Conservation (phyloP, 2,888 invertebrate species). For the Meiosimyza decipiens region DNA sequence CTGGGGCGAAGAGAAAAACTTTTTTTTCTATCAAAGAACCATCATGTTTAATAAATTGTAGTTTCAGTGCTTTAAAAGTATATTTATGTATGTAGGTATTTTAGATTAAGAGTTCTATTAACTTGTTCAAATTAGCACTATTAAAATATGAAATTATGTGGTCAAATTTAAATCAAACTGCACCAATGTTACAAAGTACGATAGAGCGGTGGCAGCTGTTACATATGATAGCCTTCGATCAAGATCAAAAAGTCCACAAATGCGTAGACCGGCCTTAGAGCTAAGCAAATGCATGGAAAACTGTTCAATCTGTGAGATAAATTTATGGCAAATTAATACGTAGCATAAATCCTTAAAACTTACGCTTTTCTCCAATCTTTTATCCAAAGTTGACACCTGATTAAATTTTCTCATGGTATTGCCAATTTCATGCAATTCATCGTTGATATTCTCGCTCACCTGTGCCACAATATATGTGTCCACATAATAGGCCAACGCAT, state of each 20-base stretch:
- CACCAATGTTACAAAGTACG: conserved; percentile 58
- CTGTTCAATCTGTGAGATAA: conserved; percentile 50
- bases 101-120: too few species aligned
- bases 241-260: conserved; percentile 54
- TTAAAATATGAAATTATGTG: background rate
- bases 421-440: conserved; percentile 46
- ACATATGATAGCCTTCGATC: conserved; percentile 53
- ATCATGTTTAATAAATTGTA: too few species aligned
- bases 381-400: conserved; percentile 41
- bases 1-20: too few species aligned
- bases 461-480: conserved; percentile 55
- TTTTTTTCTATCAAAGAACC: too few species aligned
- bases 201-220: conserved; percentile 54
- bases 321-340: background rate
- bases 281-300: conserved; percentile 49
- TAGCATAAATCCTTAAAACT: conserved; percentile 7
- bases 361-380: conserved; percentile 51
- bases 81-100: too few species aligned
- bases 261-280: conserved; percentile 47
- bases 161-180: conserved; percentile 52
- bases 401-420: conserved; percentile 49
- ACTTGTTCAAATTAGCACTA: background rate
- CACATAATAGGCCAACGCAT: conserved; percentile 54
- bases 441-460: conserved; percentile 53
- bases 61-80: too few species aligned